Evolutionary conservation across 1,140 invertebrate species (phyloP), one percentile per base, ranked within the genome.

Genomic region (Macrotrachela quadricornifera): DNA sequence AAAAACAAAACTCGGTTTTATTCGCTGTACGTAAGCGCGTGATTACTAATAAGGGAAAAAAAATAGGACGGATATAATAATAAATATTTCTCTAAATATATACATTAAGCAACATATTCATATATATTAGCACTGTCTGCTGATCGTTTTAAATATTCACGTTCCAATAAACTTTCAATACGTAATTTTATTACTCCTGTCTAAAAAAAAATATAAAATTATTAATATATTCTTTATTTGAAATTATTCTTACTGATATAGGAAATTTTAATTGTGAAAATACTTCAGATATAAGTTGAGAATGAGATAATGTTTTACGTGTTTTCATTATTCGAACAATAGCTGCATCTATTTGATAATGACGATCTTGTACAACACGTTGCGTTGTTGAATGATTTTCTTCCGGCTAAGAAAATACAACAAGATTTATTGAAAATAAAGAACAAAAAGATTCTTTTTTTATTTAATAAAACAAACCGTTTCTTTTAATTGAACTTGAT

Each of bases 281-380:
- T 10, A 97, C 76, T 74, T 99, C 92, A 55, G 83, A 84, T 60
- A 97, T 88, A 49, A 99, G 79, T 57, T 91, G 75, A 74, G 88
- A 91, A 74, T 99, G 92, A 57, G 80, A 82, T 10, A 97, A 73
- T 6, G 82, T 83, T 73, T 96, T 96, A 21, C 91, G 74, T 79
- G 91, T 95, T 75, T 99, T 99, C 92, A 99, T 97, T 61, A 96
- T 95, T 59, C 92, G 78, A 12, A 99, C 92, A 64, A 97, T 88
- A 50, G 91, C 91, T 56, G 91, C 91, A 74, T 97, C 92, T 62
- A 99, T 96, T 75, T 96, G 88, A 72, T 95, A 96, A 69, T 96
- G 91, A 46, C 92, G 76, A 75, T 99, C 92, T 68, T 96, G 88
- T 74, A 88, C 95, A 42, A 97, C 91, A 58, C 91, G 75, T 70